A percentile compares a stretch with the other conserved stretches of the same genome.
These are phyloP conservation scores for Stegastes partitus DNA, from an alignment of 2,113 vertebrate species.

Conservation along the genomic window DNA sequence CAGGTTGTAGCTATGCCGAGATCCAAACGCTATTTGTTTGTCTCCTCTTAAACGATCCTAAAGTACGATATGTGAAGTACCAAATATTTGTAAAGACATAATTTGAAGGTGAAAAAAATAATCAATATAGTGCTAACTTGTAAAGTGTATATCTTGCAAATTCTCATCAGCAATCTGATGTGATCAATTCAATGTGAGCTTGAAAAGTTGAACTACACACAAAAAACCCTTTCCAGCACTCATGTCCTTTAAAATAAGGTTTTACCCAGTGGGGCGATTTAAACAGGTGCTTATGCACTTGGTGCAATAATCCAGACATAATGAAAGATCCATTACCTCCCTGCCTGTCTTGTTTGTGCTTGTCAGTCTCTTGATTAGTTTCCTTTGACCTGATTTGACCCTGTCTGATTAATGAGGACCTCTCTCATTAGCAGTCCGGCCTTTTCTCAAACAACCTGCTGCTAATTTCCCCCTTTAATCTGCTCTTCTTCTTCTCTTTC, in stretches of 20 bases:
- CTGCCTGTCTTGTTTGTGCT: conserved; percentile 18
- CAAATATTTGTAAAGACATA: neutral
- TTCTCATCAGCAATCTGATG: too few species aligned
- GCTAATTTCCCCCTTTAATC: conserved; percentile 18
- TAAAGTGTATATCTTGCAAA: too few species aligned
- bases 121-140: neutral
- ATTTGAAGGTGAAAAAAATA: neutral
- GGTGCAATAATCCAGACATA: conserved; percentile 43
- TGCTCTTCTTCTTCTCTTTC: conserved; percentile 19
- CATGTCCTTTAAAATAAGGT: neutral
- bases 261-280: neutral
- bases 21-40: conserved; percentile 16
- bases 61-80: conserved; percentile 1
- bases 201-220: neutral
- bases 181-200: too few species aligned
- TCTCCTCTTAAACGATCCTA: conserved; percentile 1
- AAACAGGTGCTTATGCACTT: conserved; percentile 28
- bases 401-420: conserved; percentile 47
- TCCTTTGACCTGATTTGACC: conserved; percentile 55
- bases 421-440: conserved; percentile 50
- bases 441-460: conserved; percentile 23
- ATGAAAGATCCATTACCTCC: conserved; percentile 50
- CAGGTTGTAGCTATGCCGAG: conserved; percentile 36
- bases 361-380: conserved; percentile 51
- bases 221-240: neutral